A percentile compares a stretch with the other conserved stretches of the same genome.
phyloP scores from a whole-genome alignment of 2,797 vertebrate genomes.

The Labroides dimidiatus region DNA sequence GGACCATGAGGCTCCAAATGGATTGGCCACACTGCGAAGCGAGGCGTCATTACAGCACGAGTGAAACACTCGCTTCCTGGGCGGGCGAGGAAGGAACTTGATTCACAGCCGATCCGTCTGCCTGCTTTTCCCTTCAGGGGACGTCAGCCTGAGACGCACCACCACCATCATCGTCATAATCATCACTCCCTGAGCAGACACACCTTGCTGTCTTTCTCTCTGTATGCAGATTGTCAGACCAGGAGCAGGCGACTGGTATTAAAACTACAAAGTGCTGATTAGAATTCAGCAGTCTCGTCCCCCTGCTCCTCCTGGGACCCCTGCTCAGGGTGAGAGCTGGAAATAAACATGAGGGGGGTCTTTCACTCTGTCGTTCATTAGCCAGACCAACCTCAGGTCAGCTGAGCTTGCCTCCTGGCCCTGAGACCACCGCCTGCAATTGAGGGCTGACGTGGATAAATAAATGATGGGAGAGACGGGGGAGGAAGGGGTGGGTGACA shows the following conservation, averaged over 20 bases:
- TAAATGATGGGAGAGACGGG: conserved; percentile 56
- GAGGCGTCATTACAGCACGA: conserved; percentile 10
- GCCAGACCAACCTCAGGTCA: conserved; percentile 51
- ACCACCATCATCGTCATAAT: conserved; percentile 12
- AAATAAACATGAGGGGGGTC: conserved; percentile 69
- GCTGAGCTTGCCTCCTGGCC: conserved; percentile 28
- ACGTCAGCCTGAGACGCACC: conserved; percentile 23
- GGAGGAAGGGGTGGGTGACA: conserved; percentile 7
- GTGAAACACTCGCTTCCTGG: background rate
- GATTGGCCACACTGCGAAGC: background rate
- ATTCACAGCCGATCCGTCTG: conserved; percentile 42
- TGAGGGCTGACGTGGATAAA: conserved; percentile 65
- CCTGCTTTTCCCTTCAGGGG: conserved; percentile 24
- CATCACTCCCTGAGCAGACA: conserved; percentile 22
- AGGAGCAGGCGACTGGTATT: conserved; percentile 36
- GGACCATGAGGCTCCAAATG: conserved; percentile 20
- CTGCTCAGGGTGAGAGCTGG: conserved; percentile 44
- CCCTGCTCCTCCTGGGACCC: conserved; percentile 13
- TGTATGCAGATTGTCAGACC: conserved; percentile 9
- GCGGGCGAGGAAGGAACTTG: conserved; percentile 5
- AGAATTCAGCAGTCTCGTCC: conserved; percentile 49
- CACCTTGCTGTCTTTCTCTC: conserved; percentile 3
- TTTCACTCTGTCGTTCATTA: conserved; percentile 55
- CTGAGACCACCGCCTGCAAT: conserved; percentile 46
- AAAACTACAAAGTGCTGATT: conserved; percentile 65